phyloP scores from a whole-genome alignment of 2,113 vertebrate genomes.

The Calidris pugnax region DNA sequence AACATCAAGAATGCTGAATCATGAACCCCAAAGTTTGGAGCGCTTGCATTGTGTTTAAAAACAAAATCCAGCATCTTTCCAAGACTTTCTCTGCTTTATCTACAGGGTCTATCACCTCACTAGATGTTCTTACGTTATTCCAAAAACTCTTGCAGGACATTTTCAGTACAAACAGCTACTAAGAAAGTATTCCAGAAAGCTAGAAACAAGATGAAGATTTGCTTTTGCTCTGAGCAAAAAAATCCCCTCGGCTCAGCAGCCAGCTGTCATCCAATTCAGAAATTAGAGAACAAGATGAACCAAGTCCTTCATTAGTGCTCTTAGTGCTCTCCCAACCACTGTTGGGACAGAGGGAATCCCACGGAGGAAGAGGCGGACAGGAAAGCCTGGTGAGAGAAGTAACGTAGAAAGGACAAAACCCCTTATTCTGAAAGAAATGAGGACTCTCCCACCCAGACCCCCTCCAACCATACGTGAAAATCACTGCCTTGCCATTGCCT shows the following conservation, averaged over 20 bases:
- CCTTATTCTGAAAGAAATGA: neutral
- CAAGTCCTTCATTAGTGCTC: neutral
- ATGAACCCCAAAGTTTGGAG: neutral
- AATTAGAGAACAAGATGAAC: neutral
- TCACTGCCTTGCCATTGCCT: neutral
- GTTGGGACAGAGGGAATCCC: neutral
- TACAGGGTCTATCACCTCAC: neutral
- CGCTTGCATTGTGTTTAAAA: neutral
- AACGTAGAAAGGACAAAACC: neutral
- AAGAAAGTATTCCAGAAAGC: neutral
- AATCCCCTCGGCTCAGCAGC: neutral
- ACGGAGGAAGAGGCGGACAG: accelerated
- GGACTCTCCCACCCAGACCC: neutral
- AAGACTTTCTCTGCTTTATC: neutral
- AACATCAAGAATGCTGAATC: neutral
- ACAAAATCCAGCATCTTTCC: neutral
- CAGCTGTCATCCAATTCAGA: neutral
- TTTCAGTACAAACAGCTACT: neutral
- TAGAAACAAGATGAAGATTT: neutral
- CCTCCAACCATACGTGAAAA: neutral
- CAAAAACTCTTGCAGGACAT: neutral
- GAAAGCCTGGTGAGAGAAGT: neutral
- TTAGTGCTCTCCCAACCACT: neutral
- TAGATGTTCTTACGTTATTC: neutral
- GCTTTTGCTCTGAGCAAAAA: neutral